A percentile compares a stretch with the other conserved stretches of the same genome.
Conservation (phyloP, 2,797 vertebrate genomes). For the Antennarius maculatus region DNA sequence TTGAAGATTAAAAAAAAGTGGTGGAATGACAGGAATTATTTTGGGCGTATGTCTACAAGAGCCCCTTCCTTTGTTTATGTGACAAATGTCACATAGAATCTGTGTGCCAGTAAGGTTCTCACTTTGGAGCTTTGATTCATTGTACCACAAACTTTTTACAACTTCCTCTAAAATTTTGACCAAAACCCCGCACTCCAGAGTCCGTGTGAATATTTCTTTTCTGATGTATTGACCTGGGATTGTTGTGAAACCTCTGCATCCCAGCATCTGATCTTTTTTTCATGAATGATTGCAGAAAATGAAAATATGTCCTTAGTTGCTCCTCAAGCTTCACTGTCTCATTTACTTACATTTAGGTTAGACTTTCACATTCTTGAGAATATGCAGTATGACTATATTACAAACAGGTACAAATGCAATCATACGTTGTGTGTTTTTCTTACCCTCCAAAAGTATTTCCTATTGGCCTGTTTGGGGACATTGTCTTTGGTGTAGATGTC, state of each 20-base stretch:
- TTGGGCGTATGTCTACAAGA: conserved; percentile 33
- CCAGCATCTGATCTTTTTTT: conserved; percentile 18
- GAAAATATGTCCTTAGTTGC: not conserved
- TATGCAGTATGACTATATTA: too few species aligned
- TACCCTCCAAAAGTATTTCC: conserved; percentile 87
- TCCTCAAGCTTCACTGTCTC: not conserved
- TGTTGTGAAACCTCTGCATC: conserved; percentile 52
- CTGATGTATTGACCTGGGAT: conserved; percentile 22
- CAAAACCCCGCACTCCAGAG: conserved; percentile 39
- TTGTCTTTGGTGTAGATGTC: conserved; percentile 82
- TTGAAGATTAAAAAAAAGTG: too few species aligned
- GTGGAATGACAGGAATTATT: not conserved
- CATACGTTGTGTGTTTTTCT: conserved; percentile 42
- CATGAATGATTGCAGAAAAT: conserved; percentile 24
- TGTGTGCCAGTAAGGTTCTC: conserved; percentile 51
- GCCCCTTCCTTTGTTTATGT: conserved; percentile 37
- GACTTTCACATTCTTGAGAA: not conserved
- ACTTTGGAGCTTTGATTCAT: conserved; percentile 34
- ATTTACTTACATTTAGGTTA: conserved; percentile 8
- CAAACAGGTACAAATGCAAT: not conserved
- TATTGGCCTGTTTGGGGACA: conserved; percentile 79
- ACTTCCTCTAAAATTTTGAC: conserved; percentile 63
- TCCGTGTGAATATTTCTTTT: conserved; percentile 45
- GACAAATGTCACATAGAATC: conserved; percentile 4
- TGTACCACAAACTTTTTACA: not conserved